A percentile compares a stretch with the other conserved stretches of the same genome.
Evolutionary conservation across 1,140 invertebrate species (phyloP).

Genomic region (Bombus fervidus): DNA sequence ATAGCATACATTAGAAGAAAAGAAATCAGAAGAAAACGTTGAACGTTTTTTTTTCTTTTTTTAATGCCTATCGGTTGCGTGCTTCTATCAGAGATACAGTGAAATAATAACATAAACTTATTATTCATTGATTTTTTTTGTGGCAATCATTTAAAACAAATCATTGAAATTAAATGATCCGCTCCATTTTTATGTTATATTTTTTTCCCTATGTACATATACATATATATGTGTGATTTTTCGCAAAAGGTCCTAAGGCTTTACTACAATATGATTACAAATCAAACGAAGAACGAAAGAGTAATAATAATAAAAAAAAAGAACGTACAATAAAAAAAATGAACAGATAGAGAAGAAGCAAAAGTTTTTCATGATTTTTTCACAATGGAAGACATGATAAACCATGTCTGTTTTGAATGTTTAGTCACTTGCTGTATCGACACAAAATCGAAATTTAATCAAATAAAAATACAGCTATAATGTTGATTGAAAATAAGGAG

Average conservation of each 20-base stretch:
- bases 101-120: constrained; percentile 32
- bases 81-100: constrained; percentile 18
- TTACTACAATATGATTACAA: constrained; percentile 36
- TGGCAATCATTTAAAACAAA: constrained; percentile 48
- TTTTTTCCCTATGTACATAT: constrained; percentile 35
- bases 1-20: neutral
- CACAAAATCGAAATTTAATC: neutral
- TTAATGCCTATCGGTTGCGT: constrained; percentile 47
- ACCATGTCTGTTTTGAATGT: neutral
- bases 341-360: constrained; percentile 12
- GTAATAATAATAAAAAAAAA: constrained; percentile 6
- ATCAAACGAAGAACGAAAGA: constrained; percentile 33
- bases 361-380: neutral
- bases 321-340: neutral
- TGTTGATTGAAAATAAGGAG: neutral
- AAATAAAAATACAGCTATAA: constrained; percentile 12
- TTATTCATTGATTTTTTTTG: constrained; percentile 9
- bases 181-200: constrained; percentile 41
- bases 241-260: constrained; percentile 23
- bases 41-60: constrained; percentile 6
- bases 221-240: constrained; percentile 22
- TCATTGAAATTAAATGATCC: constrained; percentile 47
- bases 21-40: constrained; percentile 15
- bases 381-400: neutral
- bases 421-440: constrained; percentile 10